Base-by-base conservation (phyloP, 2,113 vertebrate species). In the Lichenostomus cassidix region DNA sequence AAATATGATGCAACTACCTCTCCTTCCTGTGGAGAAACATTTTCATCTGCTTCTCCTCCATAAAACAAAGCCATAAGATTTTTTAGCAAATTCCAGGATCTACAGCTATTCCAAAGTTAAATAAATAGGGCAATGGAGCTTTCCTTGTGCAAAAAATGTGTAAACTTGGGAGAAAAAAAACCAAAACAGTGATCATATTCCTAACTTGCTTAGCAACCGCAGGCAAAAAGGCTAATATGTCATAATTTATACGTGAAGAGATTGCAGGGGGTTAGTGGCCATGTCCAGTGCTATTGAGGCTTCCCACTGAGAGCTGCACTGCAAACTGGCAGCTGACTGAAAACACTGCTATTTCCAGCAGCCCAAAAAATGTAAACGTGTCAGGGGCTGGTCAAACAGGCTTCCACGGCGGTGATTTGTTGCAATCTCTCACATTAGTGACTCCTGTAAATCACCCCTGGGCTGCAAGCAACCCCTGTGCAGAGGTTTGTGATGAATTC, bases 331-430 rank as follows among this genome's bases (percentile, higher is more conserved):
- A 96, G 64, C 39, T 86, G 88, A 83, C 85, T 90, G 41, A 82
- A 94, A 88, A 88, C 70, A 76, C 83, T 58, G 84, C 77, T 93
- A 91, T 52, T 95, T 89, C 91, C 65, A 70, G 83, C 87, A 83
- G 64, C 91, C 92, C 65, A 89, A 82, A 91, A 97, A 94, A 96
- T 90, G 87, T 78, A 96, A 95, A 97, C 91, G 18, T 60, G 83
- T 74, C 94, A 95, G 41, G 6, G 5, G 90, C 82, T 41, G 64
- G 92, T 97, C 81, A 89, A 89, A 93, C 50, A 86, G 84, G 89
- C 55, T 92, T 90, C 42, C 53, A 71, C 33, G 52, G 18, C 0
- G 3, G 49, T 65, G 71, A 92, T 94, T 93, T 91, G 71, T 69
- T 79, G 75, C 78, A 92, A 19, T 87, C 31, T 70, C 85, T 52